Base-by-base conservation (phyloP, 23 tunicate species). In the Trididemnum nubilum region DNA sequence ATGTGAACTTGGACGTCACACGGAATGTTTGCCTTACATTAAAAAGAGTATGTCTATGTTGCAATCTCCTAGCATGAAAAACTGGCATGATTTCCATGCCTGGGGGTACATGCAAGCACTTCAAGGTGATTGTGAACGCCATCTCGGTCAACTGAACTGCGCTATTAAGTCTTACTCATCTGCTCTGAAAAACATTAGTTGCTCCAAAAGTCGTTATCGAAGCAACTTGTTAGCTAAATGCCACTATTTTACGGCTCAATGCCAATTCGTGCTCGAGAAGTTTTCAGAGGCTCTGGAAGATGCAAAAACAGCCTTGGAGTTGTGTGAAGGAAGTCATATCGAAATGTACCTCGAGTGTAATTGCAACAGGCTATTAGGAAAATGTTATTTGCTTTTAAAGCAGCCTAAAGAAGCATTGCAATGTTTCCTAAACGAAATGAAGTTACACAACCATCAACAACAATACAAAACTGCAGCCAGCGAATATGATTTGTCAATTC, bases 261-360 rank as follows among this genome's bases (percentile, higher is more conserved):
- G 74, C 26, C 40, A 32, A 69, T 15, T 30, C 9, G 32, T 28
- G 15, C 7, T 32, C 22, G 31, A 29, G 2, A 15, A 37, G 9
- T 73, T 73, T 25, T 5, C 37, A 24, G 79, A 73, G 2, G 79
- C 79, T 9, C 7, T 73, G 22, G 24, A 39, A 37, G n/a, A 25
- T 12, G 12, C 31, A 7, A 39, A 73, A 2, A 26, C 18, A 12
- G 5, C 79, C 7, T 32, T 69, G 39, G 26, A 29, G 32, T 27
- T 69, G 4, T 69, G 38, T 69, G 9, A 69, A 32, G 9, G n/a
- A 28, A 28, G 37, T 3, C 29, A 69, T n/a, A 34, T 69, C 4
- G 39, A 69, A 33, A 15, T 69, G 5, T 32, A 36, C 2, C 32
- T 31, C n/a, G 40, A 5, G 7, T 69, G 38, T 5, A 34, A 5